Percentiles rank a stretch among this genome's conserved stretches.
phyloP scores from a whole-genome alignment of 2,888 invertebrate species.

The Drosophila subquinaria region DNA sequence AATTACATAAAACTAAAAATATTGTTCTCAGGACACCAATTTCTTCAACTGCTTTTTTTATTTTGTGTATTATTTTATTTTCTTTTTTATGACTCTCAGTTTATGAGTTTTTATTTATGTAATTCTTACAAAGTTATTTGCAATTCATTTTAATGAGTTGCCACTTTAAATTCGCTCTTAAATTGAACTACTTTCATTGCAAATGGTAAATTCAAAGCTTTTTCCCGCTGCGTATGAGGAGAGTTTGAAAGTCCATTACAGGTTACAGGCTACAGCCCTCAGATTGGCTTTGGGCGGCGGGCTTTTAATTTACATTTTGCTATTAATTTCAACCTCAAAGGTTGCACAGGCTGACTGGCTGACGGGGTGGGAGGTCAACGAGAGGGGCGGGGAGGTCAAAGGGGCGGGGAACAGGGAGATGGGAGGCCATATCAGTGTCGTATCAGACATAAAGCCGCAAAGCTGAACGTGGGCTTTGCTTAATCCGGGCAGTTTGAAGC shows the following conservation, averaged over 20 bases:
- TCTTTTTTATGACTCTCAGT: background rate
- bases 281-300: slow-evolving; percentile 35
- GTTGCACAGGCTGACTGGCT: slow-evolving; percentile 34
- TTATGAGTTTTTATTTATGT: background rate
- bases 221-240: background rate
- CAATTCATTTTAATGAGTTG: background rate
- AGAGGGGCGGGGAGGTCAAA: background rate
- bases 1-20: too few relatives aligned
- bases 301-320: slow-evolving; percentile 78
- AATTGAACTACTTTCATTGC: slow-evolving; percentile 9
- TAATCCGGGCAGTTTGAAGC: slow-evolving; percentile 63
- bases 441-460: slow-evolving; percentile 69
- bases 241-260: slow-evolving; percentile 34
- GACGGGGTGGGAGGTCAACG: background rate
- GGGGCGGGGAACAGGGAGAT: background rate
- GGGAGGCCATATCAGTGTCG: slow-evolving; percentile 62
- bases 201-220: background rate
- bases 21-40: too few relatives aligned
- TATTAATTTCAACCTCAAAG: slow-evolving; percentile 73
- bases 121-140: background rate
- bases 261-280: slow-evolving; percentile 19
- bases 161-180: slow-evolving; percentile 17
- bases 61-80: background rate
- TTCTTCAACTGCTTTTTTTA: background rate
- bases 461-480: slow-evolving; percentile 67